Evolutionary conservation across 2,797 vertebrate genomes (phyloP).

Genomic region (Melanotaenia trifasciata): DNA sequence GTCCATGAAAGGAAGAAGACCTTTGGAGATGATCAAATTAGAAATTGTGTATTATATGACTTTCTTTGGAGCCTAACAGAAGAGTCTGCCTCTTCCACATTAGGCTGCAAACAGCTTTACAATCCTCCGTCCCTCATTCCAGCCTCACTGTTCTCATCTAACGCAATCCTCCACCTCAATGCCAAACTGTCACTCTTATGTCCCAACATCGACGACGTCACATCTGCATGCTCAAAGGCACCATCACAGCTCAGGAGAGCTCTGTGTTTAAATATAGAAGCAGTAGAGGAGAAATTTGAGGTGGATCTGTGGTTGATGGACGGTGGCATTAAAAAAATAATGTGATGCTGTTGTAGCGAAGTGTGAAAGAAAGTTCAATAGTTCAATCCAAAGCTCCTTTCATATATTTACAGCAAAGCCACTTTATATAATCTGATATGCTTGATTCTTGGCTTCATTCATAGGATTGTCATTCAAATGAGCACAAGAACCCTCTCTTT

Average conservation of each 20-base stretch:
- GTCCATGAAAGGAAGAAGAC: neutral
- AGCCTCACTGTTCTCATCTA: neutral
- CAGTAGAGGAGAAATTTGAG: neutral
- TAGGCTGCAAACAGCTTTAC: conserved; percentile 21
- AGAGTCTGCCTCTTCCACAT: neutral
- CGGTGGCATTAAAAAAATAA: conserved; percentile 32
- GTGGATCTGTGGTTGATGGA: conserved; percentile 40
- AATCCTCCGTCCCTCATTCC: conserved; percentile 14
- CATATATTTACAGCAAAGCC: conserved; percentile 14
- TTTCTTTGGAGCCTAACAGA: neutral
- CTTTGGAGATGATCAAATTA: conserved; percentile 34
- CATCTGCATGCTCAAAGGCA: conserved; percentile 8
- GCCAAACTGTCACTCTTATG: neutral
- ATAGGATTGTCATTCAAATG: conserved; percentile 33
- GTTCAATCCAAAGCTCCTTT: conserved; percentile 39
- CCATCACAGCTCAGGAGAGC: neutral
- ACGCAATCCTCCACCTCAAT: neutral
- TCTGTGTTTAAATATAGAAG: conserved; percentile 28
- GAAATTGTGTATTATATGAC: conserved; percentile 3
- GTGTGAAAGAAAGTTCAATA: conserved; percentile 35
- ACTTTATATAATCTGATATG: conserved; percentile 28
- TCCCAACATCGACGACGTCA: neutral
- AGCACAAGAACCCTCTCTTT: conserved; percentile 38
- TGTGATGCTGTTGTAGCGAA: conserved; percentile 1
- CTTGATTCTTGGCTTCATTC: conserved; percentile 14